A percentile compares a stretch with the other conserved stretches of the same genome.
Evolutionary conservation across 2,113 vertebrate species (phyloP).

Genomic region (Gopherus flavomarginatus): DNA sequence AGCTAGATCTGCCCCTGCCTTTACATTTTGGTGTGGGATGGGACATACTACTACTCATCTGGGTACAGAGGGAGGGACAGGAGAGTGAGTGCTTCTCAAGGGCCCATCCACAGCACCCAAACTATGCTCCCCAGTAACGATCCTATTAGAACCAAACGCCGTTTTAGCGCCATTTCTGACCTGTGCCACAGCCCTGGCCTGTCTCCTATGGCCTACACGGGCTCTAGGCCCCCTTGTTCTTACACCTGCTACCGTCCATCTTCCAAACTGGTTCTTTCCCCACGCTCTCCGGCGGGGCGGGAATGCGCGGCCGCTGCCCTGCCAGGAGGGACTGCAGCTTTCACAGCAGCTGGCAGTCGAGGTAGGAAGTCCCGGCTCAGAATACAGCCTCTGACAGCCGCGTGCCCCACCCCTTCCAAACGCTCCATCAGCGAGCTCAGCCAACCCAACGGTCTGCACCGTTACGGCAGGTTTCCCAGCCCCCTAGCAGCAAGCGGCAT

Average conservation of each 20-base stretch:
- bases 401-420: not conserved
- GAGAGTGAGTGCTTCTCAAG: not conserved
- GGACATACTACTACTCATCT: not conserved
- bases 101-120: not conserved
- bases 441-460: too few species aligned
- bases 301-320: not conserved
- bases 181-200: not conserved
- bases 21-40: not conserved
- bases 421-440: too few species aligned
- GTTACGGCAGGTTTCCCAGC: not conserved
- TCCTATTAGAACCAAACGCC: not conserved
- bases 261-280: not conserved
- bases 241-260: not conserved
- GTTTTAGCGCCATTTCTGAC: not conserved
- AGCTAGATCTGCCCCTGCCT: not conserved
- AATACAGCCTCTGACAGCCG: not conserved
- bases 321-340: not conserved
- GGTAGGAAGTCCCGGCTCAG: not conserved
- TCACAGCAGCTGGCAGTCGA: not conserved
- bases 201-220: too few species aligned
- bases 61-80: not conserved
- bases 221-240: not conserved
- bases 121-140: not conserved
- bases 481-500: accelerated
- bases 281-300: not conserved